A percentile compares a stretch with the other conserved stretches of the same genome.
Conservation (phyloP, 1,140 invertebrate genomes). For the Lutraria rhynchaena region DNA sequence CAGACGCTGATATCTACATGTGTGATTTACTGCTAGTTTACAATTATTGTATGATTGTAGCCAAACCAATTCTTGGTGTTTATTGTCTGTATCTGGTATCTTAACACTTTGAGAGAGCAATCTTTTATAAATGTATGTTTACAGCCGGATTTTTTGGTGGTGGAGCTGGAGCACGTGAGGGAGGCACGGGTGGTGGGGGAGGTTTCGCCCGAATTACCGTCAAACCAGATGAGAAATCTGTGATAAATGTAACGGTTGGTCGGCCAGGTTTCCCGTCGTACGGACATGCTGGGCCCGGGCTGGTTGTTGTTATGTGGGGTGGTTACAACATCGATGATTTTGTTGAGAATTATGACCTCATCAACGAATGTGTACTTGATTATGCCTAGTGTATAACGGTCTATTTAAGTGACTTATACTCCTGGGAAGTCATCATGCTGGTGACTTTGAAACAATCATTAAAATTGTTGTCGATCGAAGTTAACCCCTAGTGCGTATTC, state of each 20-base stretch:
- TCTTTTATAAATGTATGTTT: neutral
- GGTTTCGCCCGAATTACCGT: slow-evolving; percentile 21
- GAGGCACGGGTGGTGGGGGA: slow-evolving; percentile 46
- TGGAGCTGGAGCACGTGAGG: slow-evolving; percentile 26
- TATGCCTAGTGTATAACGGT: too few species aligned
- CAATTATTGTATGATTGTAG: too few species aligned
- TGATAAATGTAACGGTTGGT: slow-evolving; percentile 34
- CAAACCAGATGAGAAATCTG: neutral
- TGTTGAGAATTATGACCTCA: slow-evolving; percentile 35
- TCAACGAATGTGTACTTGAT: slow-evolving; percentile 34
- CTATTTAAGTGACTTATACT: too few species aligned
- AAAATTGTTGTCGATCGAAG: too few species aligned
- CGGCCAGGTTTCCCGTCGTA: slow-evolving; percentile 29
- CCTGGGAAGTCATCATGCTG: too few species aligned
- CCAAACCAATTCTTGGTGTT: too few species aligned
- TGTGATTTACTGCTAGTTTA: neutral
- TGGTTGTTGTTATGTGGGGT: slow-evolving; percentile 46
- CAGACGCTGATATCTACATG: neutral
- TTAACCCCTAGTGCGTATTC: too few species aligned
- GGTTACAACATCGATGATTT: slow-evolving; percentile 20
- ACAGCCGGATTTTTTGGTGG: slow-evolving; percentile 50
- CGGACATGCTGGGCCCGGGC: slow-evolving; percentile 34
- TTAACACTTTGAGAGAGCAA: too few species aligned
- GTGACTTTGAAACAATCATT: too few species aligned
- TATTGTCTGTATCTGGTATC: too few species aligned